These are phyloP conservation scores for Chromis chromis DNA, from an alignment of 2,797 vertebrate genomes.

Conservation along the genomic window DNA sequence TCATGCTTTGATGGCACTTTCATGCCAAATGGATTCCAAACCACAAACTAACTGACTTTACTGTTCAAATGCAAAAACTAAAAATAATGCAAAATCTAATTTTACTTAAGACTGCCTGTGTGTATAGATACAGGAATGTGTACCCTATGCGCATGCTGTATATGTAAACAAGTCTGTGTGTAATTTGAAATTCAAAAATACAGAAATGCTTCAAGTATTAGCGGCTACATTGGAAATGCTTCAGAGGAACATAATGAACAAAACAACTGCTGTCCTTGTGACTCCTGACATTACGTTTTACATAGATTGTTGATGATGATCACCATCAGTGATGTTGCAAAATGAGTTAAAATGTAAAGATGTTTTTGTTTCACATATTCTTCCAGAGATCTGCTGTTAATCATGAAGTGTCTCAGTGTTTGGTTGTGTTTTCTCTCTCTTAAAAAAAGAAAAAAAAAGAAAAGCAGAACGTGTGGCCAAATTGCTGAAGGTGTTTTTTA, in stretches of 20 bases:
- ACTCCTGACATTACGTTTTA: no score
- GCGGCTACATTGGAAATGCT: background rate
- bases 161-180: background rate
- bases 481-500: background rate
- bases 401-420: no score
- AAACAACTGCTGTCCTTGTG: background rate
- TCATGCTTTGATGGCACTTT: constrained; percentile 57
- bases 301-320: background rate
- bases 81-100: background rate
- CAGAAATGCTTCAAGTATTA: background rate
- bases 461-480: background rate
- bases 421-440: background rate
- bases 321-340: background rate
- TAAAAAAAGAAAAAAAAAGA: background rate
- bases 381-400: background rate
- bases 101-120: background rate
- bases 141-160: background rate
- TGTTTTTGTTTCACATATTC: background rate
- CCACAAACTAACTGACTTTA: constrained; percentile 36
- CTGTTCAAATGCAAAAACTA: constrained; percentile 20
- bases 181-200: background rate
- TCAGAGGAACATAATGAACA: background rate
- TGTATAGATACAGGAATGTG: background rate
- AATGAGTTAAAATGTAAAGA: background rate
- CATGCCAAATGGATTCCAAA: constrained; percentile 45